A percentile compares a stretch with the other conserved stretches of the same genome.
These are phyloP conservation scores for Ceratosolen fusciceps DNA, from an alignment of 1,140 invertebrate species.

Conservation along the genomic window DNA sequence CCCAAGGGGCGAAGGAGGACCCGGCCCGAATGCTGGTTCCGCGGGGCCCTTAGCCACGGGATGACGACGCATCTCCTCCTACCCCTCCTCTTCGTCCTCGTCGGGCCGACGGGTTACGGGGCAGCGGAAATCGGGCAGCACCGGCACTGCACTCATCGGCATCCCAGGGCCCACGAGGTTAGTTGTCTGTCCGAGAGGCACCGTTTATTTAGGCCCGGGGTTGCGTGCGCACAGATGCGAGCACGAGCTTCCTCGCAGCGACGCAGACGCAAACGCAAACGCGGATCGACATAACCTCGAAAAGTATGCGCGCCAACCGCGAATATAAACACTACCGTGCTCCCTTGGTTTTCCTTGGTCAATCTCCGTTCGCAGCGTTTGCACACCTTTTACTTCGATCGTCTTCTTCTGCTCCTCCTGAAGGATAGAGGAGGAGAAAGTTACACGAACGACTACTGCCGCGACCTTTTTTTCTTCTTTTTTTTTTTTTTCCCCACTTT, in stretches of 20 bases:
- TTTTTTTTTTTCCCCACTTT: no score
- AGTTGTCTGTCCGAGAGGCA: constrained; percentile 49
- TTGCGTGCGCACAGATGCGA: not conserved
- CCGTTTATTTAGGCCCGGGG: not conserved
- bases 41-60: not conserved
- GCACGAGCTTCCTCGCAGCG: not conserved
- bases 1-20: not conserved
- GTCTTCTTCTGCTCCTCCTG: no score
- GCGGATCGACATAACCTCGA: constrained; percentile 7
- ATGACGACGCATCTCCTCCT: not conserved
- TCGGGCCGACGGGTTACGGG: constrained; percentile 8
- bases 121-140: constrained; percentile 53
- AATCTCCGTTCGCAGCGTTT: not conserved
- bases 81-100: constrained; percentile 21
- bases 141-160: constrained; percentile 71
- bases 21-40: not conserved
- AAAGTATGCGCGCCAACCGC: not conserved
- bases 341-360: not conserved
- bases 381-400: no score
- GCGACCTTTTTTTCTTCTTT: no score
- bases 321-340: not conserved
- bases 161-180: constrained; percentile 73
- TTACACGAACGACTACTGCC: no score
- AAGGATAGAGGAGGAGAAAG: no score
- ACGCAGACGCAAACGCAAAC: not conserved